Conservation (phyloP, 2,797 vertebrate genomes). For the Brachyrhaphis roseni region DNA sequence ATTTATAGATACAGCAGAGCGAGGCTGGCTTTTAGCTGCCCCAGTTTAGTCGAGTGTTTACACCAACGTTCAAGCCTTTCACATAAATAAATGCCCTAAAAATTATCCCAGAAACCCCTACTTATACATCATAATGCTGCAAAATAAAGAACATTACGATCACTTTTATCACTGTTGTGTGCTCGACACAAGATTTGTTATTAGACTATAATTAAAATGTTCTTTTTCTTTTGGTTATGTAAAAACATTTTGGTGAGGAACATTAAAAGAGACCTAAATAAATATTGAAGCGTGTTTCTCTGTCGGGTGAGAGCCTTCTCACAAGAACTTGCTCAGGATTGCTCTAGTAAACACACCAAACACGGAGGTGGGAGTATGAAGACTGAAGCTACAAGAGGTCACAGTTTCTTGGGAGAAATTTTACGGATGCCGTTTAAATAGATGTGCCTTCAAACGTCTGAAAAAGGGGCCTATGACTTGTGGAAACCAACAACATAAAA, state of each 20-base stretch:
- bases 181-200: background rate
- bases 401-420: background rate
- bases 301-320: background rate
- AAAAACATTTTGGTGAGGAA: background rate
- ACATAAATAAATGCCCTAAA: background rate
- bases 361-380: conserved; percentile 10
- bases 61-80: background rate
- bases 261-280: background rate
- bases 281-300: background rate
- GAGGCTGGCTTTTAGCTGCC: background rate
- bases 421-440: background rate
- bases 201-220: background rate
- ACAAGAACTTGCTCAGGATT: background rate
- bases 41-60: background rate
- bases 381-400: background rate
- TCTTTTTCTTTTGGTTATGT: background rate
- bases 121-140: background rate
- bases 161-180: background rate
- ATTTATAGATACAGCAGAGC: background rate
- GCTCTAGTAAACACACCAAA: background rate
- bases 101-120: background rate
- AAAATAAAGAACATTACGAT: background rate
- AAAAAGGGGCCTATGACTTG: too few relatives aligned
- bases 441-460: background rate
- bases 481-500: background rate